Evolutionary conservation across 2,113 vertebrate species (phyloP), one percentile per base, ranked within the genome.

Genomic region (Sebastes schlegelii): DNA sequence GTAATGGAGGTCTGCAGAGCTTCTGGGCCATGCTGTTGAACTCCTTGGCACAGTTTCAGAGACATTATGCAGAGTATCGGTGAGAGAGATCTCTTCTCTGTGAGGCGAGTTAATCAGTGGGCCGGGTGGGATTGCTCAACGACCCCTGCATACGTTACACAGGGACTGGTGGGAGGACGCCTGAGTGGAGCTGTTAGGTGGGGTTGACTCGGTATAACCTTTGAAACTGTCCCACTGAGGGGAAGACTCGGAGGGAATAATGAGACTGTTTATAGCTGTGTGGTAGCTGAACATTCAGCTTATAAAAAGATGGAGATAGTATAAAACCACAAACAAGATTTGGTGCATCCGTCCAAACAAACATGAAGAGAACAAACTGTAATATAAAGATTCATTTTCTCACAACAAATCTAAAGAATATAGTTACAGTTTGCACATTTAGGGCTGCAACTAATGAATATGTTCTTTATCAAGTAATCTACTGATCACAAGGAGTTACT

Each of bases 31-130:
- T 54, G 42, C 13, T 34, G 40, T 19, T 45, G 48, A 63, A 71
- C 40, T 64, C 77, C 16, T 55, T 72, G 49, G 57, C 66, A 45
- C 67, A 54, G 54, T 69, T 78, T 78, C 76, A 51, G 54, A 58
- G 63, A 67, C 64, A 23, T 65, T 11, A 43, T 11, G 49, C n/a
- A 51, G 76, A 52, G 46, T 54, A 5, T 54, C 34, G 1, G 9
- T 23, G 46, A 61, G 57, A 9, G 9, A 14, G 55, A 1, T 10
- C 72, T 21, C 40, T 7, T 49, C 57, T 40, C 9, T 26, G 45
- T 0, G 51, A 57, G 42, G 10, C 1, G 6, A 40, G 40, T 64
- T 64, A 63, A 46, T 72, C 49, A 72, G 61, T 65, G n/a, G 51
- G 26, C 13, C 4, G 13, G 46, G 16, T 40, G 45, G 45, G 48